Base-by-base conservation (phyloP, 2,113 vertebrate genomes). In the Mesoclemmys tuberculata region DNA sequence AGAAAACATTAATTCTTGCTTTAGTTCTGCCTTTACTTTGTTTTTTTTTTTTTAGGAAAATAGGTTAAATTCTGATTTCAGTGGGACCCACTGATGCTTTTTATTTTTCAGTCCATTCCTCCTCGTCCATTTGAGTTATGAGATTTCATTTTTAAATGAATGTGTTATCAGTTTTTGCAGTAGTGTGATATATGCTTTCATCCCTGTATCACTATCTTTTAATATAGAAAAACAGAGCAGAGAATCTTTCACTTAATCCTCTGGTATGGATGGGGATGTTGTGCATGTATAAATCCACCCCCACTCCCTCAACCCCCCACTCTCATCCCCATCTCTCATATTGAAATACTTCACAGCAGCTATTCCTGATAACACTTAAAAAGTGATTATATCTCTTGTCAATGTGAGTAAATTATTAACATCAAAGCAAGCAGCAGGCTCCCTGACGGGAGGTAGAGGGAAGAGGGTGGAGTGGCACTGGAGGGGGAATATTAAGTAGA, bases 391-490 rank as follows among this genome's bases (percentile, higher is more conserved):
- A 94, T 92, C 93, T 94, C 74, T 95, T 97, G 78, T 96, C 88
- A 97, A 35, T 97, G 92, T 94, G 82, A 55, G 86, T 91, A 94
- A 97, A 96, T 98, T 97, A 97, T 97, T 97, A 97, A 96, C 83
- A 96, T 96, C 90, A 93, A 97, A 97, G 49, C 24, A 74, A 96
- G 35, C 3, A 58, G 85, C 56, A 89, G 71, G 82, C 55, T 96
- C 48, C 52, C 48, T 93, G 87, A 85, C 21, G 8, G 48, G 80
- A 88, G 21, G 71, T 74, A 51, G 58, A 81, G 77, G 16, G 29
- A 95, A 92, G 61, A 74, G 21, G 46, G 29, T 41, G 44, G 41
- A 89, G 21, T 51, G 79, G 4, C 8, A 8, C 51, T 81, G 24
- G 6, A 3, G 80, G 87, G 4, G 58, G 7, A 54, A 19, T 29